These are phyloP conservation scores for Elegia similella DNA, from an alignment of 2,888 invertebrate species.

Conservation along the genomic window DNA sequence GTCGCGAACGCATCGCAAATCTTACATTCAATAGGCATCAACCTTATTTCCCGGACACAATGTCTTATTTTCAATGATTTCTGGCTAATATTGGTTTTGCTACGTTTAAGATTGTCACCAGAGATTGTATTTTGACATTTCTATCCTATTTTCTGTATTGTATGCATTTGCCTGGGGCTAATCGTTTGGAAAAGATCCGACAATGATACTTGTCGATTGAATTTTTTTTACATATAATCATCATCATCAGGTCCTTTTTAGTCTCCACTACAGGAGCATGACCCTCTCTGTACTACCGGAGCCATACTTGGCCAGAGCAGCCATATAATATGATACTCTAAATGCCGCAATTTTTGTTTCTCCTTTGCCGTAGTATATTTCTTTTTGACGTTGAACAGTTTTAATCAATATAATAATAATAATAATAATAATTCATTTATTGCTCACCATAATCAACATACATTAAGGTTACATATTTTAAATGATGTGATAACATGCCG, in stretches of 20 bases:
- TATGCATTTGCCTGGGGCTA: constrained; percentile 53
- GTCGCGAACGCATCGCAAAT: constrained; percentile 24
- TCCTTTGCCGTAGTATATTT: neutral
- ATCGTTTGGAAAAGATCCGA: constrained; percentile 62
- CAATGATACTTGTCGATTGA: constrained; percentile 33
- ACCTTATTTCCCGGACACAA: constrained; percentile 18
- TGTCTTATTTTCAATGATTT: constrained; percentile 18
- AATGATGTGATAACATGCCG: too few relatives aligned
- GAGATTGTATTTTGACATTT: constrained; percentile 79
- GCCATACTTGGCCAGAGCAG: too few relatives aligned
- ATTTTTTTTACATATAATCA: too few relatives aligned
- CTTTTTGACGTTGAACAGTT: neutral
- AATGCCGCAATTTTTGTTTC: constrained; percentile 24
- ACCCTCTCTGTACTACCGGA: too few relatives aligned
- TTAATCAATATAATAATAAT: too few relatives aligned
- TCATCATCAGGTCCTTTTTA: too few relatives aligned
- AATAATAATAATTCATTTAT: too few relatives aligned
- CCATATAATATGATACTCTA: constrained; percentile 16
- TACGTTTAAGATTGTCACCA: constrained; percentile 54
- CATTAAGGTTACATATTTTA: too few relatives aligned
- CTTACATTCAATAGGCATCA: neutral
- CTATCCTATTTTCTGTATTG: constrained; percentile 73
- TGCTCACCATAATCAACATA: too few relatives aligned
- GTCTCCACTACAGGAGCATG: too few relatives aligned
- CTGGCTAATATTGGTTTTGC: constrained; percentile 21